Percentiles rank a stretch among this genome's conserved stretches.
phyloP scores from a whole-genome alignment of 2,888 invertebrate genomes.

The Oscheius sp. region DNA sequence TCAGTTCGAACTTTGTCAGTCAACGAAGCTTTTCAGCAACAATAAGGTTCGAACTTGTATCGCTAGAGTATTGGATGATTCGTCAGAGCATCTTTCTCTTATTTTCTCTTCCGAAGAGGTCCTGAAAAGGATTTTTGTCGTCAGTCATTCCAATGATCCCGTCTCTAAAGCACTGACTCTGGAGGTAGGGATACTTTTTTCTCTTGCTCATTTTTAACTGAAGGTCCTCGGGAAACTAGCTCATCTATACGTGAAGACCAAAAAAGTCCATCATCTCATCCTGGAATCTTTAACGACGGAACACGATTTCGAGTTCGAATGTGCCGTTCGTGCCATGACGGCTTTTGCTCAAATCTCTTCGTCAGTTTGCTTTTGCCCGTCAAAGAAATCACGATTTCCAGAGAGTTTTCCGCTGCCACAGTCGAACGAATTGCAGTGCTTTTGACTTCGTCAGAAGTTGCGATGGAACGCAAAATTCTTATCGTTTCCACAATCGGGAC shows the following conservation, averaged over 20 bases:
- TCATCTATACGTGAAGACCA: slow-evolving; percentile 31
- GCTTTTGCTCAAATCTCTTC: slow-evolving; percentile 94
- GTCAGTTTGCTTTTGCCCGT: slow-evolving; percentile 75
- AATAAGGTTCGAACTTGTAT: slow-evolving; percentile 85
- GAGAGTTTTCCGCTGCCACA: slow-evolving; percentile 83
- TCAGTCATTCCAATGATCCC: slow-evolving; percentile 96
- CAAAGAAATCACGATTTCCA: slow-evolving; percentile 18
- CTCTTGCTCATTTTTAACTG: background rate
- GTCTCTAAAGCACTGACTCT: slow-evolving; percentile 90
- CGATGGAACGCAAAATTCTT: slow-evolving; percentile 89
- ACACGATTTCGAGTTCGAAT: slow-evolving; percentile 93
- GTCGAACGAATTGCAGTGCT: slow-evolving; percentile 93
- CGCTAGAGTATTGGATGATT: slow-evolving; percentile 90
- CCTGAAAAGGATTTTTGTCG: slow-evolving; percentile 82
- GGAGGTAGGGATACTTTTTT: slow-evolving; percentile 32
- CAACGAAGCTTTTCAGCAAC: slow-evolving; percentile 2
- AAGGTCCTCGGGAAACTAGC: slow-evolving; percentile 71
- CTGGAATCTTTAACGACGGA: slow-evolving; percentile 82
- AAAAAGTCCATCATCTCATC: slow-evolving; percentile 53
- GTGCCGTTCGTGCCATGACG: slow-evolving; percentile 92
- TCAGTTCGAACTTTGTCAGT: slow-evolving; percentile 28
- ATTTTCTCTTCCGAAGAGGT: slow-evolving; percentile 82
- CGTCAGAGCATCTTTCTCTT: slow-evolving; percentile 92
- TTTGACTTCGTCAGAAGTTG: slow-evolving; percentile 92
- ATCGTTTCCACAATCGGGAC: slow-evolving; percentile 90